These are phyloP conservation scores for Idaea aversata DNA, from an alignment of 2,888 invertebrate genomes.

Conservation along the genomic window DNA sequence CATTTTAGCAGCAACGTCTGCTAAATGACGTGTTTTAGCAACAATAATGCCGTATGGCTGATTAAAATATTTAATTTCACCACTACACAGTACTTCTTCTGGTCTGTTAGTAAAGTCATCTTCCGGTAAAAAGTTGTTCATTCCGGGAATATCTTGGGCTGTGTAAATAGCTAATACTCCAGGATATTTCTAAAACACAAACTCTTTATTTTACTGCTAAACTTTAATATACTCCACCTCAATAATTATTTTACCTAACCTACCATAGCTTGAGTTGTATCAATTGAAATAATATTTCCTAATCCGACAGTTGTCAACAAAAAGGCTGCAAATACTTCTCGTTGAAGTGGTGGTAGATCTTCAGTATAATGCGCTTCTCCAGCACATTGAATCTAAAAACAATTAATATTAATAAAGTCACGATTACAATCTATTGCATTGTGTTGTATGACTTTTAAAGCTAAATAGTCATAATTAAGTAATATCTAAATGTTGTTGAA, in stretches of 20 bases:
- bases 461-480: too few species aligned
- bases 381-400: slow-evolving; percentile 74
- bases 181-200: slow-evolving; percentile 70
- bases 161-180: slow-evolving; percentile 83
- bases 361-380: slow-evolving; percentile 85
- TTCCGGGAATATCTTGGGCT: slow-evolving; percentile 84
- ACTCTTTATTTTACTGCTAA: background rate
- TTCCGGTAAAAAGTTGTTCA: slow-evolving; percentile 77
- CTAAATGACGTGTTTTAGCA: slow-evolving; percentile 75
- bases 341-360: slow-evolving; percentile 78
- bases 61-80: slow-evolving; percentile 45
- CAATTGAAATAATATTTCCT: slow-evolving; percentile 79
- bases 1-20: slow-evolving; percentile 76
- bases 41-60: slow-evolving; percentile 71
- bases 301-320: slow-evolving; percentile 71
- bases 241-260: slow-evolving; percentile 13
- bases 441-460: background rate
- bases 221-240: too few species aligned
- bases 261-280: slow-evolving; percentile 83
- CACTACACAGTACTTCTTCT: slow-evolving; percentile 67
- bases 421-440: background rate
- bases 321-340: slow-evolving; percentile 84
- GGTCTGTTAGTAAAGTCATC: slow-evolving; percentile 28
- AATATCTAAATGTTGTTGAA: background rate
- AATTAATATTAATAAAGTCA: background rate